A percentile compares a stretch with the other conserved stretches of the same genome.
These are phyloP conservation scores for Scaptomyza cyrtandrae DNA, from an alignment of 2,888 invertebrate genomes.

Conservation along the genomic window DNA sequence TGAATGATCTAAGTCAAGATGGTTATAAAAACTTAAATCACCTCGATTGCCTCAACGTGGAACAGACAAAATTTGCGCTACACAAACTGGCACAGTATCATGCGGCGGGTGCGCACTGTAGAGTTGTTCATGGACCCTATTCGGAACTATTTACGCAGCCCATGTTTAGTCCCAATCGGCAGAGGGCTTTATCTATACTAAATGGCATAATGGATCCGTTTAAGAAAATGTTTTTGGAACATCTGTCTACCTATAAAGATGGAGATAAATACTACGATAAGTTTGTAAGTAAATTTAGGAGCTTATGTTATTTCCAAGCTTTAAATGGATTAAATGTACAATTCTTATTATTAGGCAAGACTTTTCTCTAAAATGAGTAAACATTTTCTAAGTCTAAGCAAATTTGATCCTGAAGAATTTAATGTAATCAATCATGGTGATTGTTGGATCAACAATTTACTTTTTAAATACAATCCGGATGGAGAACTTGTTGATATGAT, in stretches of 20 bases:
- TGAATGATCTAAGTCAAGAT: slow-evolving; percentile 75
- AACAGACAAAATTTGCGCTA: slow-evolving; percentile 74
- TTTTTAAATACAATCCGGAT: slow-evolving; percentile 71
- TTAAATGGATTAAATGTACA: too few relatives aligned
- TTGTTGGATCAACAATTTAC: slow-evolving; percentile 80
- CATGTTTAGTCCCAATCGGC: slow-evolving; percentile 38
- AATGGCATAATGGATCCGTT: slow-evolving; percentile 49
- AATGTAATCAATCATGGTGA: slow-evolving; percentile 82
- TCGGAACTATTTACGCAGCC: slow-evolving; percentile 42
- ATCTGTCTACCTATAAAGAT: slow-evolving; percentile 47
- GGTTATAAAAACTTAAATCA: slow-evolving; percentile 79
- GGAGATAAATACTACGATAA: slow-evolving; percentile 61
- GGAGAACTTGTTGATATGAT: slow-evolving; percentile 68
- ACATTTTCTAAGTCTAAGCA: slow-evolving; percentile 37
- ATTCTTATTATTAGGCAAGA: slow-evolving; percentile 40
- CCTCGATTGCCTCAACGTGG: slow-evolving; percentile 75
- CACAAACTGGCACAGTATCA: slow-evolving; percentile 82
- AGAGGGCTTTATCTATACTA: slow-evolving; percentile 41
- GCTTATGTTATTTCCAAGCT: background rate
- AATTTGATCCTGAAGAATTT: slow-evolving; percentile 63
- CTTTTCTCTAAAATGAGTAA: slow-evolving; percentile 55
- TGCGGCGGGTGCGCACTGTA: slow-evolving; percentile 79
- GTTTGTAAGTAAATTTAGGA: slow-evolving; percentile 58
- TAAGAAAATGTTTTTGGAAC: slow-evolving; percentile 45
- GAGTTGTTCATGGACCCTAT: slow-evolving; percentile 65